Evolutionary conservation across 2,113 vertebrate genomes (phyloP).

Genomic region (Grammomys dolichurus): DNA sequence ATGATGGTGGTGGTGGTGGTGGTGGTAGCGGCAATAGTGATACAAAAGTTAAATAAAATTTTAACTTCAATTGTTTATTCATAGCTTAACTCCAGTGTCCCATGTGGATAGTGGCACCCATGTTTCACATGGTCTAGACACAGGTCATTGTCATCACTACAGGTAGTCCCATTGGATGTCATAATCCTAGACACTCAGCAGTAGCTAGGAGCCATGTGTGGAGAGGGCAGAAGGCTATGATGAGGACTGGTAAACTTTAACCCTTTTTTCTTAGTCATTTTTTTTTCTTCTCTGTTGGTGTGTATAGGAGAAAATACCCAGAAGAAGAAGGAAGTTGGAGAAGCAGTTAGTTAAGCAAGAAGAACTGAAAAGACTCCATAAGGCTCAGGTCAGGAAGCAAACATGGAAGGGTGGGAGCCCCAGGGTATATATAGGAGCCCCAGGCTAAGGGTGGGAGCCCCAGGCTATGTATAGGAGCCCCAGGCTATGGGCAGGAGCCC

Average conservation of each 20-base stretch:
- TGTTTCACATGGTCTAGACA: neutral
- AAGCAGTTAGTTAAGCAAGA: constrained; percentile 92
- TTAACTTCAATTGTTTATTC: neutral
- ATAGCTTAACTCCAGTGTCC: neutral
- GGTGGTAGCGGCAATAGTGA: neutral
- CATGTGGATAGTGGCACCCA: neutral
- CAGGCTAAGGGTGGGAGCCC: no score
- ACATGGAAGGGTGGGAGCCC: neutral
- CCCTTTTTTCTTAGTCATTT: neutral
- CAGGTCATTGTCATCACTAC: neutral
- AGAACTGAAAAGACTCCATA: constrained; percentile 94
- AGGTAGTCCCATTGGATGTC: neutral
- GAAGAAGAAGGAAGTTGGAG: constrained; percentile 88
- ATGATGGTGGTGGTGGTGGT: neutral
- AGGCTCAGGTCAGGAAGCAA: constrained; percentile 92
- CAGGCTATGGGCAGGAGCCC: neutral
- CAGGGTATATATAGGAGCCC: neutral
- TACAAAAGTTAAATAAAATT: neutral
- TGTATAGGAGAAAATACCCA: constrained; percentile 84
- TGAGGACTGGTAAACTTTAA: constrained; percentile 1
- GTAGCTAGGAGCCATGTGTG: neutral
- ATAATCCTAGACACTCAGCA: neutral
- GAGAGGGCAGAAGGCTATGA: neutral
- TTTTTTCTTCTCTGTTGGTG: constrained; percentile 40
- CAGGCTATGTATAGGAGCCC: no score